These are phyloP conservation scores for Burhinus bistriatus DNA, from an alignment of 2,113 vertebrate species.

Conservation along the genomic window DNA sequence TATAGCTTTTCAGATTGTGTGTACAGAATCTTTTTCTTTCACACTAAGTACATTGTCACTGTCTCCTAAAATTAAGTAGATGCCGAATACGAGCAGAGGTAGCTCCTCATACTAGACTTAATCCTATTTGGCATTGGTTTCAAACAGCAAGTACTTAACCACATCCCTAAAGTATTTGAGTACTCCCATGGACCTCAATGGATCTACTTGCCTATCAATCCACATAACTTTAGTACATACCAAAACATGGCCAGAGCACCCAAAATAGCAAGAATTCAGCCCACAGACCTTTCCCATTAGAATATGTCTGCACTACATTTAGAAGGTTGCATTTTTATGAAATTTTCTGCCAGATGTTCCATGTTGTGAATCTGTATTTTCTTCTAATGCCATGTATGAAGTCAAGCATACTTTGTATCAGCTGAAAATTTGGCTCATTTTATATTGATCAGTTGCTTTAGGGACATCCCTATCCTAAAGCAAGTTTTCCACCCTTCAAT, in stretches of 20 bases:
- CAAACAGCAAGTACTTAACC: neutral
- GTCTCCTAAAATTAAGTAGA: neutral
- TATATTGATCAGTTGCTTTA: neutral
- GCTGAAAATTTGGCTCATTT: neutral
- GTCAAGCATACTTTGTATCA: neutral
- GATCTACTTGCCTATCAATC: neutral
- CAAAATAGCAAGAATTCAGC: neutral
- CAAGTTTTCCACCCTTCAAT: neutral
- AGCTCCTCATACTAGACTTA: neutral
- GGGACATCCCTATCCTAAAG: neutral
- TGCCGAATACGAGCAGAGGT: neutral
- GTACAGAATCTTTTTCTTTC: neutral
- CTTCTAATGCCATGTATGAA: neutral
- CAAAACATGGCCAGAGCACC: neutral
- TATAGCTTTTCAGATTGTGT: neutral
- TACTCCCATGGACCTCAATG: neutral
- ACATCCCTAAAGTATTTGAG: neutral
- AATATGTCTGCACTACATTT: neutral
- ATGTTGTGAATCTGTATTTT: neutral
- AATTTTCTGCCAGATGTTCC: neutral
- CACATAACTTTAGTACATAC: neutral
- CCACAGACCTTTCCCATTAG: neutral
- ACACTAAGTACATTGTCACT: neutral
- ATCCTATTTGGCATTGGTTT: neutral
- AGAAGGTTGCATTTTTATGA: neutral